Conservation (phyloP, 2,797 vertebrate genomes). For the Onychomys torridus region DNA sequence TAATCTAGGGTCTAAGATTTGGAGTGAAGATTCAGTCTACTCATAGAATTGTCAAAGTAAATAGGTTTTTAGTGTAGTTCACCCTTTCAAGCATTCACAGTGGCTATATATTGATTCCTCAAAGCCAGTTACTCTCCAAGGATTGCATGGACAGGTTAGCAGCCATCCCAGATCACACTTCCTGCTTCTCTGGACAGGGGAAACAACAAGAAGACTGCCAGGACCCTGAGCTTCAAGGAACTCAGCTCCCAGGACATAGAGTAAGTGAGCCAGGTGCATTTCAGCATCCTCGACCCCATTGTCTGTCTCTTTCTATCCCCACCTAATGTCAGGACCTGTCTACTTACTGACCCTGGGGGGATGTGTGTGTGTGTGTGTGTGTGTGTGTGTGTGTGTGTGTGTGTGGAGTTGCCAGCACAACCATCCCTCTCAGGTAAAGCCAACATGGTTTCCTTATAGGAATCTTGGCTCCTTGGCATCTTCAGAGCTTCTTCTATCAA, state of each 20-base stretch:
- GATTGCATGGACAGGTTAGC: too few species aligned
- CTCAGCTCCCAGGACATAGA: background rate
- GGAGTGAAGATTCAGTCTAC: too few species aligned
- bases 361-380: too few species aligned
- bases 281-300: too few species aligned
- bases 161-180: background rate
- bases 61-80: background rate
- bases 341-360: background rate
- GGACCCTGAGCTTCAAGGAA: background rate
- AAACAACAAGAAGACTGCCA: background rate
- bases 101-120: too few species aligned
- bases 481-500: background rate
- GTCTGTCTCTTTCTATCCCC: background rate
- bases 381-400: too few species aligned
- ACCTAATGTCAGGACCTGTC: background rate
- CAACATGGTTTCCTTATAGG: background rate
- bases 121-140: background rate
- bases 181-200: too few species aligned
- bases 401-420: background rate
- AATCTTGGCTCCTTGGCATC: background rate
- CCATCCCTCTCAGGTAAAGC: background rate
- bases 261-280: background rate
- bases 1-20: too few species aligned
- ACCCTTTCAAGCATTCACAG: rapidly evolving
- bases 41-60: background rate